These are phyloP conservation scores for Eubucco bourcierii DNA, from an alignment of 2,113 vertebrate species.

Conservation along the genomic window DNA sequence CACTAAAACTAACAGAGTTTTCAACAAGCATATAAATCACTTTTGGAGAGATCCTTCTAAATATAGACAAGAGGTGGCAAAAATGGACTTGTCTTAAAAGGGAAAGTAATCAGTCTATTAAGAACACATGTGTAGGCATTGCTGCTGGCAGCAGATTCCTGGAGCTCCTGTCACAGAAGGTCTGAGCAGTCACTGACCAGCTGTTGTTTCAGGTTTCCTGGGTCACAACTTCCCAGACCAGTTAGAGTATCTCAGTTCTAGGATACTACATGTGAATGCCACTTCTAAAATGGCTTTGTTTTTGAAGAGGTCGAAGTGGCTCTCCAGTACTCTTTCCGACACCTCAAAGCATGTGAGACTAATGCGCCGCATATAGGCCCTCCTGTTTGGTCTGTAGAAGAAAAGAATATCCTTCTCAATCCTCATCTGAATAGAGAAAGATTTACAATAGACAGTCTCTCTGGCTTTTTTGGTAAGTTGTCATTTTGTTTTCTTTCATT, in stretches of 20 bases:
- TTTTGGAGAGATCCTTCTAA: background rate
- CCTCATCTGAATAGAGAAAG: background rate
- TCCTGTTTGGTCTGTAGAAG: background rate
- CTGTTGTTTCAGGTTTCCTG: background rate
- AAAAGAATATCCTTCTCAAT: background rate
- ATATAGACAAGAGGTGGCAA: background rate
- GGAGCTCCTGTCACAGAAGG: background rate
- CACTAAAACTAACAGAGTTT: background rate
- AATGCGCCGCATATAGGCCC: background rate
- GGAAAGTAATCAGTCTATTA: background rate
- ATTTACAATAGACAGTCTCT: background rate
- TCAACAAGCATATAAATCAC: background rate
- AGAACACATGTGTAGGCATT: background rate
- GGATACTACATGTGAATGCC: background rate
- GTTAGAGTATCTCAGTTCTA: background rate
- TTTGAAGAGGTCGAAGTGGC: background rate
- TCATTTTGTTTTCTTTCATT: background rate
- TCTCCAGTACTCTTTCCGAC: background rate
- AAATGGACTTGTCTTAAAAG: background rate
- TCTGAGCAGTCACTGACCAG: background rate
- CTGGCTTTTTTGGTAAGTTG: background rate
- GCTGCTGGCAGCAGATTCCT: accelerated
- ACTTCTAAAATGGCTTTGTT: background rate
- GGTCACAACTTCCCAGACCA: background rate
- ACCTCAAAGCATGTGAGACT: background rate